These are phyloP conservation scores for Equus przewalskii DNA, from an alignment of 2,113 vertebrate genomes.

Conservation along the genomic window DNA sequence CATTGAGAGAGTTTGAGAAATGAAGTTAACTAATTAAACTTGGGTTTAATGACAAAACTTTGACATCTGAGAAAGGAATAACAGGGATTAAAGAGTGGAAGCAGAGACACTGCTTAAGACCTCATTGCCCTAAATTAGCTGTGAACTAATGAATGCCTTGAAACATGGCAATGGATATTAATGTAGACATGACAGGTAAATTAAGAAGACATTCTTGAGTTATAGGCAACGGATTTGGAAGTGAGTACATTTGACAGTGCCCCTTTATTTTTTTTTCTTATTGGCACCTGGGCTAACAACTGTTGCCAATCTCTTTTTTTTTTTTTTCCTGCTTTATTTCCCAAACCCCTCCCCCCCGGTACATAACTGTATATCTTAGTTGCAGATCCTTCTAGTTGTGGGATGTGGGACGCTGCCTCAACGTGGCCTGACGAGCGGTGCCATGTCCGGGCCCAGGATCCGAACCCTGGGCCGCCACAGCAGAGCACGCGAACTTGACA, in stretches of 20 bases:
- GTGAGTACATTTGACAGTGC: not conserved
- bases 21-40: not conserved
- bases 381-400: no score
- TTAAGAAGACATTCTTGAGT: not conserved
- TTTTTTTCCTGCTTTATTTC: no score
- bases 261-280: not conserved
- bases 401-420: no score
- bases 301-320: no score
- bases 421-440: no score
- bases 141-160: not conserved
- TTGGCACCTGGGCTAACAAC: no score
- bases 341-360: no score
- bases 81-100: not conserved
- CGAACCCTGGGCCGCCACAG: no score
- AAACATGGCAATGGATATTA: not conserved
- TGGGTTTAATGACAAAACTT: not conserved
- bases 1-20: not conserved
- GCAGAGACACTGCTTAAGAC: not conserved
- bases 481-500: no score
- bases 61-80: not conserved
- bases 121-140: not conserved
- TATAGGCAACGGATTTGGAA: not conserved
- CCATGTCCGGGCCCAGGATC: no score
- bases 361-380: no score
- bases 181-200: not conserved